Evolutionary conservation across 1,140 invertebrate species (phyloP), one percentile per base, ranked within the genome.

Genomic region (Copidosoma floridanum): DNA sequence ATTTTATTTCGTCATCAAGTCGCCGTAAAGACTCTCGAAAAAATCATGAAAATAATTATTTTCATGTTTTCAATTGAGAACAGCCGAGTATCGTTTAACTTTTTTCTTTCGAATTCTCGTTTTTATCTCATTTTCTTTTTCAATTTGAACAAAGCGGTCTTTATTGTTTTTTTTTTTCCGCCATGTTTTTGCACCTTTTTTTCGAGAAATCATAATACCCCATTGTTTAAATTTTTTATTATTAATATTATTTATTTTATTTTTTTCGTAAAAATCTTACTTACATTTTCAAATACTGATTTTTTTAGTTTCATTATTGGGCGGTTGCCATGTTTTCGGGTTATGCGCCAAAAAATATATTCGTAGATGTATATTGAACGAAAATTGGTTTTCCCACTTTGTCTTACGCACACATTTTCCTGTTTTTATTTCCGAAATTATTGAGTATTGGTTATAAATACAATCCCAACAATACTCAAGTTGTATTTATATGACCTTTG

Each of bases 201-300:
- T 6, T 47, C 27, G 35, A 43, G 32, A 51, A 55, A 43, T 20
- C 48, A 59, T 52, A 10, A 54, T 38, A 38, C 18, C 18, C 37
- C 40, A 43, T 65, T 55, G 56, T 38, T 64, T 61, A 64, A 48
- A 27, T 54, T 41, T 67, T 66, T 67, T 66, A 63, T n/a, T n/a
- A n/a, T n/a, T n/a, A n/a, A n/a, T n/a, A n/a, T n/a, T n/a, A n/a
- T n/a, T n/a, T n/a, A n/a, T n/a, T n/a, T n/a, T n/a, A 46, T 12
- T 38, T 50, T 64, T 65, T 63, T 67, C 65, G 66, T 61, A 63
- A 68, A 67, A 67, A 61, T 71, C n/a, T n/a, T 61, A 65, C 61
- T 64, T 68, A 69, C 56, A 68, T 65, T 61, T 66, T 71, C 68
- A 77, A 78, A 78, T 78, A 78, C 76, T 78, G 76, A 74, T 78